Evolutionary conservation across 2,888 invertebrate genomes (phyloP), one percentile per base, ranked within the genome.

Genomic region (Polydrusus cervinus): DNA sequence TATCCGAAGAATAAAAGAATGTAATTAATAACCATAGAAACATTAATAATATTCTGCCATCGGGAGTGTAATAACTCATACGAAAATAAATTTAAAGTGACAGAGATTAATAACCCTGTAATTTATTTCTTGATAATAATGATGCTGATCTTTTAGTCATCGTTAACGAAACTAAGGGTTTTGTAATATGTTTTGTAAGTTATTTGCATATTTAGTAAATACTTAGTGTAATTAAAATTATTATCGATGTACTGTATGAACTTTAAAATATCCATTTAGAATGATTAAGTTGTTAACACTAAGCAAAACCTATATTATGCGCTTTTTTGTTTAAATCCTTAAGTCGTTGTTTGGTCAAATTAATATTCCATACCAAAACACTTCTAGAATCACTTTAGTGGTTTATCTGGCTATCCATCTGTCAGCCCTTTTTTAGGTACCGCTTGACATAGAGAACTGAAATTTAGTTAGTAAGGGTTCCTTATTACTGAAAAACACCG

Each of bases 51-150:
- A 34, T 57, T 57, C 57, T 57, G 57, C 57, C 57, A 57, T 57
- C 57, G 57, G 57, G 57, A 57, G 57, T 38, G 57, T 57, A 57
- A 57, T 57, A 57, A 57, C 57, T 57, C 57, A 57, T 57, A 57
- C 34, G 57, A 57, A 57, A 57, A 57, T 57, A 57, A 57, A 57
- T 57, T 57, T 57, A 57, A 57, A 57, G 57, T 57, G 57, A 57
- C 57, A 57, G 38, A 57, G 57, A 57, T 57, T 57, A 57, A 57
- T 57, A 34, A 38, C 57, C 14, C 34, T 3, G n/a, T 38, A 57
- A 57, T 57, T 57, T 57, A 57, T 57, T 57, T 57, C 57, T 34
- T 57, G 34, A 57, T 57, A 57, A 38, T 57, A 57, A 57, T 57
- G 16, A 57, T 57, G 57, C 14, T 38, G 34, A 38, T 38, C 38